Base-by-base conservation (phyloP, 2,888 invertebrate genomes). In the Plagodis pulveraria region DNA sequence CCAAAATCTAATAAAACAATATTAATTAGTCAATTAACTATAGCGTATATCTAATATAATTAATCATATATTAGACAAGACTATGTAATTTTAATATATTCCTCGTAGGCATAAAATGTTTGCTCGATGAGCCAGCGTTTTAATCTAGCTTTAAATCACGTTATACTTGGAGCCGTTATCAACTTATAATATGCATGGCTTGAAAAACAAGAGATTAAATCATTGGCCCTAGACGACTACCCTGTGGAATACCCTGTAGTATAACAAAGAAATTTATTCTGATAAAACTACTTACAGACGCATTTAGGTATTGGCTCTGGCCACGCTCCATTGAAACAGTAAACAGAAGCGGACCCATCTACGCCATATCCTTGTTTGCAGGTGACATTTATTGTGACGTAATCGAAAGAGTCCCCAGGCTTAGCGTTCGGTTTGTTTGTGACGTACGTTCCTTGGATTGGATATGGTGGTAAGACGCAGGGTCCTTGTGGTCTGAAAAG, bases 261-360 rank as follows among this genome's bases (percentile, higher is more conserved):
- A 6, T 11, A 0, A n/a, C 10, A 38, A 45, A 4, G 5, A 6
- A 44, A 2, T 36, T 10, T 5, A 49, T 6, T 45, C 33, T 0
- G 1, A 36, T 4, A 36, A 2, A 12, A 5, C 49, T 64, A 77
- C 77, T 76, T 47, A 75, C 74, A 73, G 32, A 73, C 51, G 57
- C 80, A 74, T 50, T 63, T 62, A 0, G 77, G 76, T 11, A 76
- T 56, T 43, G 11, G 35, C 6, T 58, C 59, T 2, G 72, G 71
- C 88, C 84, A 89, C 0, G 47, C 44, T 0, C 87, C 88, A 0
- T 74, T 67, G n/a, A 66, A 66, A 55, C 89, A 89, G 62, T 70
- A 71, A 11, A 81, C 52, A 0, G 57, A 42, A 9, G 41, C 57
- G 4, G 56, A 36, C 0, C 75, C 80, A 0, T 69, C 41, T 0